phyloP scores from a whole-genome alignment of 2,797 vertebrate species.

The Centroberyx gerrardi region DNA sequence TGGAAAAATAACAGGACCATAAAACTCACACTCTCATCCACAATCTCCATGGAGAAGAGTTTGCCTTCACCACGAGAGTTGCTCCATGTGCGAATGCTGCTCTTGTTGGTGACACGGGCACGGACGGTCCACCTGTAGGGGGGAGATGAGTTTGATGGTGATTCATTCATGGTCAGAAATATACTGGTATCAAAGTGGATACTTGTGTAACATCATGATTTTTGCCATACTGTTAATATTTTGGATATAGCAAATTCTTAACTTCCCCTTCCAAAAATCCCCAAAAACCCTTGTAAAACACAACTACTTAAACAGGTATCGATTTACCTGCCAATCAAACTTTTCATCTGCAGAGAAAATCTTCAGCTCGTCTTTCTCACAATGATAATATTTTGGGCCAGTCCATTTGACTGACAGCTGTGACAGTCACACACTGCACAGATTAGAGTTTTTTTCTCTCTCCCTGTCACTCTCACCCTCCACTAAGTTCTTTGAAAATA shows the following conservation, averaged over 20 bases:
- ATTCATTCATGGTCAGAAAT: too few relatives aligned
- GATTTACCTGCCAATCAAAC: not conserved
- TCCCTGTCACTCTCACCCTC: not conserved
- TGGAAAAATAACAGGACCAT: not conserved
- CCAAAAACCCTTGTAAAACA: not conserved
- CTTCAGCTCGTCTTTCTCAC: not conserved
- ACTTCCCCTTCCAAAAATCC: not conserved
- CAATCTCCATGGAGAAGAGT: conserved; percentile 96
- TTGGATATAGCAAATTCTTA: not conserved
- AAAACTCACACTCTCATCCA: conserved; percentile 95
- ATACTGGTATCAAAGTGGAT: not conserved
- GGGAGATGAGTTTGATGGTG: not conserved
- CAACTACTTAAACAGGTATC: not conserved
- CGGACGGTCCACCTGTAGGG: conserved; percentile 94
- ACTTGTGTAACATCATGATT: not conserved
- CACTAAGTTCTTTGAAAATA: not conserved
- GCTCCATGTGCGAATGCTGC: conserved; percentile 95
- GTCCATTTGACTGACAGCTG: not conserved
- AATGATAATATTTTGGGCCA: not conserved
- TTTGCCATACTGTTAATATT: not conserved
- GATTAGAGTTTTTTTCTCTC: too few relatives aligned
- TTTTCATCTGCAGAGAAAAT: not conserved
- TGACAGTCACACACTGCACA: not conserved
- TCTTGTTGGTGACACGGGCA: conserved; percentile 96
- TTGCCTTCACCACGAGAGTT: conserved; percentile 97